Percentiles rank a stretch among this genome's conserved stretches.
Conservation (phyloP, 2,888 invertebrate genomes). For the Agrypnus murinus region DNA sequence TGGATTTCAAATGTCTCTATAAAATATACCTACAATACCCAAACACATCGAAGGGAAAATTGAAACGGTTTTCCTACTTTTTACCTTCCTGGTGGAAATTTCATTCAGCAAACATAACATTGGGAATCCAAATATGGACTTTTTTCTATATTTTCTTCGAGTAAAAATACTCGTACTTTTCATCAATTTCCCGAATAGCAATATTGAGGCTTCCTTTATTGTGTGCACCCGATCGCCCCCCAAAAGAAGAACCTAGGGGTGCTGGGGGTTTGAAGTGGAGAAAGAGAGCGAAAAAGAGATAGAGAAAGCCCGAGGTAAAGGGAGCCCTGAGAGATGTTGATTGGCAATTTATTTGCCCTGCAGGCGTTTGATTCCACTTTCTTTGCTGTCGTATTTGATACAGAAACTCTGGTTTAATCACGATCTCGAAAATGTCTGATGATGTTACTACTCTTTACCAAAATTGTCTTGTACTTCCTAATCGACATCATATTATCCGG, state of each 20-base stretch:
- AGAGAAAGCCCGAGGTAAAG: conserved; percentile 54
- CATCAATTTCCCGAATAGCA: conserved; percentile 59
- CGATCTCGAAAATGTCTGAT: conserved; percentile 37
- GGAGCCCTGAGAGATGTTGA: conserved; percentile 68
- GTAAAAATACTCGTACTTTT: conserved; percentile 54
- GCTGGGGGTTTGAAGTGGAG: conserved; percentile 11
- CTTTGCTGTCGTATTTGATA: conserved; percentile 54
- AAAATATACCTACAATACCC: too few relatives aligned
- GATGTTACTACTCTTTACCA: too few relatives aligned
- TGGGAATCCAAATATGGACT: not conserved
- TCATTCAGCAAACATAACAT: not conserved
- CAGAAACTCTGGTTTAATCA: conserved; percentile 53
- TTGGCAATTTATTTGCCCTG: conserved; percentile 71
- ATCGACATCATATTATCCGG: too few relatives aligned
- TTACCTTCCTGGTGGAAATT: too few relatives aligned
- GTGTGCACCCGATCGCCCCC: conserved; percentile 55
- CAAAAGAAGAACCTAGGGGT: too few relatives aligned
- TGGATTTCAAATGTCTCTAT: too few relatives aligned
- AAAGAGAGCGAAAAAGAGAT: conserved; percentile 57
- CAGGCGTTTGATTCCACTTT: conserved; percentile 66
- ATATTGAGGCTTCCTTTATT: conserved; percentile 60
- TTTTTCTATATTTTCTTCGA: conserved; percentile 8
- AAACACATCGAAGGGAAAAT: too few relatives aligned
- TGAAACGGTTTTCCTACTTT: too few relatives aligned
- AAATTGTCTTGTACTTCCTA: too few relatives aligned